Evolutionary conservation across 2,797 vertebrate genomes (phyloP), one percentile per base, ranked within the genome.

Genomic region (Zenarchopterus dispar): DNA sequence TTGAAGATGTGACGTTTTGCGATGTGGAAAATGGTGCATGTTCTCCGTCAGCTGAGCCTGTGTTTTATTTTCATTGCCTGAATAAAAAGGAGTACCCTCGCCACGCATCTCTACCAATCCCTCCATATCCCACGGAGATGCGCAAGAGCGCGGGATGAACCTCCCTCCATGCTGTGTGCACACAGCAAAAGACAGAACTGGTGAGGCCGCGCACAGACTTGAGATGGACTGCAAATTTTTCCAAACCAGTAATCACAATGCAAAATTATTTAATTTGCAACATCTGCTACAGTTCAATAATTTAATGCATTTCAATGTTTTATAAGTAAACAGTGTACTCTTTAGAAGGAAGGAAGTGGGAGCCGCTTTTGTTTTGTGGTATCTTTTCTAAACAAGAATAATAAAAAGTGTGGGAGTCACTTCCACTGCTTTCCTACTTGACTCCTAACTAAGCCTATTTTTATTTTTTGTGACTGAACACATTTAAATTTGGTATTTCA

Each of bases 121-220:
- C 90, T 93, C 86, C 93, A 92, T 89, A 95, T 93, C 94, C 95
- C 78, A 89, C 72, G 85, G 93, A 88, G 94, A 96, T 92, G 94
- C 95, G 95, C 95, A n/a, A n/a, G 93, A 95, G 91, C 92, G 94
- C 89, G 90, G 96, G 95, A 96, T 95, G 94, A 95, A 94, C 89
- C 94, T 94, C 92, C 81, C 90, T 93, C 94, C 95, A 96, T 84
- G 94, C 94, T 96, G 93, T 91, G 93, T 93, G 93, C 94, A 94
- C 94, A 92, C 94, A 93, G 91, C 95, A 93, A 21, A 90, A 76
- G 92, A 93, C 77, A 69, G 92, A 93, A 92, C 92, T 93, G 91
- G 86, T 90, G 92, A 89, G 45, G 46, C 57, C 42, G 49, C 53
- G 43, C 69, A 74, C 70, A 70, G 61, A 65, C 81, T 93, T 89